Percentiles rank a stretch among this genome's conserved stretches.
phyloP scores from a whole-genome alignment of 2,888 invertebrate genomes.

The Shargacucullia verbasci region DNA sequence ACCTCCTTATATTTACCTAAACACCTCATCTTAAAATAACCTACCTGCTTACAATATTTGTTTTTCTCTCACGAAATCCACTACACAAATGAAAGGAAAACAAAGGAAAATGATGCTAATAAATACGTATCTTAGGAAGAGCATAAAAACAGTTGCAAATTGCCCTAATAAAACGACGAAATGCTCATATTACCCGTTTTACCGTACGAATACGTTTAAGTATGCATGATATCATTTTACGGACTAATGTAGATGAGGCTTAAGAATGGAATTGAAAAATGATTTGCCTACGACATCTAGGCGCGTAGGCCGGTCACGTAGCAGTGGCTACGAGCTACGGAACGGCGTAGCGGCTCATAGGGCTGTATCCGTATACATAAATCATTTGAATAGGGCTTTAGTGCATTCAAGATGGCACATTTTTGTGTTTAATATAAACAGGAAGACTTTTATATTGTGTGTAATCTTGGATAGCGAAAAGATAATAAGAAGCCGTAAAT shows the following conservation, averaged over 20 bases:
- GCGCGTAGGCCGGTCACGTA: constrained; percentile 74
- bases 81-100: constrained; percentile 33
- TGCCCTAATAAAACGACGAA: constrained; percentile 14
- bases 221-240: constrained; percentile 14
- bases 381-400: constrained; percentile 11
- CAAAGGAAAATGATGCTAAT: constrained; percentile 33
- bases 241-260: constrained; percentile 27
- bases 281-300: constrained; percentile 54
- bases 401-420: background rate
- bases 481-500: no score
- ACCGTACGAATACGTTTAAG: background rate
- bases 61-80: constrained; percentile 16
- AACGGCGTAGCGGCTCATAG: constrained; percentile 53
- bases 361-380: constrained; percentile 11
- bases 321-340: constrained; percentile 65
- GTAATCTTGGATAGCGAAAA: no score
- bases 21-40: background rate
- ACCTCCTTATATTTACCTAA: background rate
- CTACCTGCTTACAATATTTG: constrained; percentile 9
- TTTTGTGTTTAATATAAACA: background rate
- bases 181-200: constrained; percentile 9
- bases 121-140: constrained; percentile 19
- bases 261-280: constrained; percentile 58
- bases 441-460: background rate
- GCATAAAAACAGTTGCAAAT: constrained; percentile 24